Evolutionary conservation across 2,113 vertebrate genomes (phyloP), one percentile per base, ranked within the genome.

Genomic region (Tricholaema leucomelas): DNA sequence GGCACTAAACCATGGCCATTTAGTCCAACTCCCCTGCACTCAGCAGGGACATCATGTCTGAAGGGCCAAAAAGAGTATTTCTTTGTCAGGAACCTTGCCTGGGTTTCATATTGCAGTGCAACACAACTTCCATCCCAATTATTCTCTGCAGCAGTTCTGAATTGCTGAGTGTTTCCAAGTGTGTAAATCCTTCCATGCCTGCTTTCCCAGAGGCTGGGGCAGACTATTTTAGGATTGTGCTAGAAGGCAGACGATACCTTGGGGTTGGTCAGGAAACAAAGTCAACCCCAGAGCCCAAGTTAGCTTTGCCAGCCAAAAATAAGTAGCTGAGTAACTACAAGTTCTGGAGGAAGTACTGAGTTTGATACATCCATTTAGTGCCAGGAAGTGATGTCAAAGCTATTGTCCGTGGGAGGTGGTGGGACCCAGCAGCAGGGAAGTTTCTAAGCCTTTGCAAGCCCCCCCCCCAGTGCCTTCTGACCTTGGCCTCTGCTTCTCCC

Each of bases 221-320:
- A 76, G 75, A 54, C 85, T 96, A 93, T 93, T 93, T 95, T 94
- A 90, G 77, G 87, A 23, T 25, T 71, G 23, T 6, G 5, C 42
- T 61, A n/a, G 30, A 82, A 83, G 61, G 33, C 52, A 91, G 91
- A 96, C 92, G 93, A 96, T 94, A 52, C 60, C 38, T 25, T 74
- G 56, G 72, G 48, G 65, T 18, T 93, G 61, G 95, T 91, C 95
- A 94, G 95, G 96, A 96, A 96, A 54, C 23, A 35, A 78, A 82
- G 64, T 80, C 64, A 92, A 93, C 80, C 76, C 64, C 33, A 67
- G 64, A 85, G 65, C 79, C 78, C 19, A 52, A 91, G 87, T 87
- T 85, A 83, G 48, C 58, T 75, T 42, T 88, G 75, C 64, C 48
- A 83, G 81, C 67, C 92, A 69, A 91, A 94, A 96, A 94, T 83